A percentile compares a stretch with the other conserved stretches of the same genome.
Conservation (phyloP, 30 jellyfish, hydroid and myxozoan species). For the Rhopilema esculentum region DNA sequence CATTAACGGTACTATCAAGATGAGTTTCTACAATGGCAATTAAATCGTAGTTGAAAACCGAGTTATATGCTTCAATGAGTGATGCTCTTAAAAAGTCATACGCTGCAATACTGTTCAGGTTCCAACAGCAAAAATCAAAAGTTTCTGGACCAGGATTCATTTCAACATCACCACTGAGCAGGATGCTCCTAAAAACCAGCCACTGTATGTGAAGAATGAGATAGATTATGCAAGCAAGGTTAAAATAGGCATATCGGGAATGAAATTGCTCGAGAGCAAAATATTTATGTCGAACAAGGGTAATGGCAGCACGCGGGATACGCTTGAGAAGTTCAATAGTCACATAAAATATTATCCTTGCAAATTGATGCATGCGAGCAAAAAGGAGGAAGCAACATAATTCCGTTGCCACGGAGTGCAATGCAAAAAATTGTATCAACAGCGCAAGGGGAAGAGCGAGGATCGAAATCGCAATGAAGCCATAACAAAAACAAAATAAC, state of each 20-base stretch:
- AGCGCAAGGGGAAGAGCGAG: slow-evolving; percentile 43
- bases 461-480: slow-evolving; percentile 56
- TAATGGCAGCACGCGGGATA: slow-evolving; percentile 34
- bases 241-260: slow-evolving; percentile 17
- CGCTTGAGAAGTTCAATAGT: slow-evolving; percentile 39
- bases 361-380: slow-evolving; percentile 51
- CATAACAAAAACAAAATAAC: slow-evolving; percentile 28
- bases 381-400: slow-evolving; percentile 36
- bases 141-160: slow-evolving; percentile 73
- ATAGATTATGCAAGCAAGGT: slow-evolving; percentile 50
- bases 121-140: slow-evolving; percentile 61
- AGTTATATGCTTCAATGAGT: slow-evolving; percentile 72
- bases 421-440: slow-evolving; percentile 33
- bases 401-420: slow-evolving; percentile 47
- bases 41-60: slow-evolving; percentile 62
- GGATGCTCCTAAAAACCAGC: slow-evolving; percentile 57
- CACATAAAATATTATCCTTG: slow-evolving; percentile 24
- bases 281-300: slow-evolving; percentile 18
- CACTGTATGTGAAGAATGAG: slow-evolving; percentile 51
- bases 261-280: slow-evolving; percentile 17
- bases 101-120: slow-evolving; percentile 63
- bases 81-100: slow-evolving; percentile 63
- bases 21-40: slow-evolving; percentile 74
- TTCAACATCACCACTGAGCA: slow-evolving; percentile 77
- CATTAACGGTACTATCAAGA: slow-evolving; percentile 61